Evolutionary conservation across 2,797 vertebrate genomes (phyloP).

Genomic region (Acipenser ruthenus): DNA sequence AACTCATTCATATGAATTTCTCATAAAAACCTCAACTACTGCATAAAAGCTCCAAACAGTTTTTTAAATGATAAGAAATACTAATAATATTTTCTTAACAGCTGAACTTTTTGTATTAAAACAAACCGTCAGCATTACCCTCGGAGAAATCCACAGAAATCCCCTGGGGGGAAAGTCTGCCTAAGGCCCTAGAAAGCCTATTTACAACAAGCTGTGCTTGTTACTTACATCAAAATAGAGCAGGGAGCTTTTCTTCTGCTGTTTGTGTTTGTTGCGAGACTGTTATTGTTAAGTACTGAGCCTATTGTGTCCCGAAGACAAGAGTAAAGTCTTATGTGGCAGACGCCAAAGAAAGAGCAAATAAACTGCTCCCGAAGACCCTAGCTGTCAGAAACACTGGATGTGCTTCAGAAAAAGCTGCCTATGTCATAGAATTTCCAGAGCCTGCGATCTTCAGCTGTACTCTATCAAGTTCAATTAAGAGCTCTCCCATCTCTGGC

Average conservation of each 20-base stretch:
- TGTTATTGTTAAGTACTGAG: slow-evolving; percentile 67
- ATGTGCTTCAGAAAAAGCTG: slow-evolving; percentile 39
- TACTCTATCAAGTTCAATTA: slow-evolving; percentile 69
- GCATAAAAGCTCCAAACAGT: too few relatives aligned
- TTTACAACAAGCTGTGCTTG: slow-evolving; percentile 77
- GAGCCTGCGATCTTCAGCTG: slow-evolving; percentile 51
- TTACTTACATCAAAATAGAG: slow-evolving; percentile 77
- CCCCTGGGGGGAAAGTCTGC: slow-evolving; percentile 64
- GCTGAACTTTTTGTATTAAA: slow-evolving; percentile 51
- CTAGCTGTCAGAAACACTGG: slow-evolving; percentile 33
- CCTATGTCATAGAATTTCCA: slow-evolving; percentile 45
- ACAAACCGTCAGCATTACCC: slow-evolving; percentile 65
- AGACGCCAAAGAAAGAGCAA: slow-evolving; percentile 32
- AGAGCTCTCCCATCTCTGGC: slow-evolving; percentile 50
- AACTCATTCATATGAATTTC: too few relatives aligned
- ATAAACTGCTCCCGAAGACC: not conserved
- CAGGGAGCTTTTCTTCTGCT: slow-evolving; percentile 54
- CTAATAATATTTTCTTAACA: slow-evolving; percentile 41
- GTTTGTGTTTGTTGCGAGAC: slow-evolving; percentile 65
- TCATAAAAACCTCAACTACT: too few relatives aligned
- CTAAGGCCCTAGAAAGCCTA: slow-evolving; percentile 71
- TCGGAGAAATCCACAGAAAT: slow-evolving; percentile 62
- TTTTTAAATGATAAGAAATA: too few relatives aligned
- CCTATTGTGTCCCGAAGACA: slow-evolving; percentile 59
- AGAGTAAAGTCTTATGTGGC: slow-evolving; percentile 45